A percentile compares a stretch with the other conserved stretches of the same genome.
Conservation (phyloP, 2,888 invertebrate species). For the Teleogryllus oceanicus region DNA sequence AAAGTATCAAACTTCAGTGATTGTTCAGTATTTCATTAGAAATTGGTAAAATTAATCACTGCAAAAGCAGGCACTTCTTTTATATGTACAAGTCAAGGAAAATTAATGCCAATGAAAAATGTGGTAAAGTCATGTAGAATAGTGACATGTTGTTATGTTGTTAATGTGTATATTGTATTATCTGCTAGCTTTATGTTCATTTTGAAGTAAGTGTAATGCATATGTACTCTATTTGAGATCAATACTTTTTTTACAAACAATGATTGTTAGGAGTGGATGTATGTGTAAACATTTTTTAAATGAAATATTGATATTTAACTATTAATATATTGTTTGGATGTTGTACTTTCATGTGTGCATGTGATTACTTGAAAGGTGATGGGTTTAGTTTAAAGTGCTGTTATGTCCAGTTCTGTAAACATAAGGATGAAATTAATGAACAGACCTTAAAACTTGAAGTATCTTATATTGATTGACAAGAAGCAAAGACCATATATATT, state of each 20-base stretch:
- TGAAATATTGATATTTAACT: background rate
- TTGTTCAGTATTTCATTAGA: no score
- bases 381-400: slow-evolving; percentile 2
- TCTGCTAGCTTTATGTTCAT: background rate
- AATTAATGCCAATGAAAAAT: background rate
- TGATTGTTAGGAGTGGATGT: background rate
- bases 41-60: no score
- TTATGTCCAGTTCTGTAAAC: background rate
- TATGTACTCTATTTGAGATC: background rate
- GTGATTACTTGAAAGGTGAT: background rate
- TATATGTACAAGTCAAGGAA: background rate
- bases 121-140: background rate
- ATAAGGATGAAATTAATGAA: no score
- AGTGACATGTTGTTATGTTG: slow-evolving; percentile 9
- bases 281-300: background rate
- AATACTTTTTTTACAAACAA: background rate
- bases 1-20: no score
- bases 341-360: background rate
- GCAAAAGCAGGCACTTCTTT: no score
- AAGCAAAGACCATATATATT: no score
- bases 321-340: background rate
- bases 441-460: no score
- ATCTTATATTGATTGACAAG: no score
- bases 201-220: background rate
- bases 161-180: background rate